Base-by-base conservation (phyloP, 2,888 invertebrate genomes). In the Aplocera efformata region DNA sequence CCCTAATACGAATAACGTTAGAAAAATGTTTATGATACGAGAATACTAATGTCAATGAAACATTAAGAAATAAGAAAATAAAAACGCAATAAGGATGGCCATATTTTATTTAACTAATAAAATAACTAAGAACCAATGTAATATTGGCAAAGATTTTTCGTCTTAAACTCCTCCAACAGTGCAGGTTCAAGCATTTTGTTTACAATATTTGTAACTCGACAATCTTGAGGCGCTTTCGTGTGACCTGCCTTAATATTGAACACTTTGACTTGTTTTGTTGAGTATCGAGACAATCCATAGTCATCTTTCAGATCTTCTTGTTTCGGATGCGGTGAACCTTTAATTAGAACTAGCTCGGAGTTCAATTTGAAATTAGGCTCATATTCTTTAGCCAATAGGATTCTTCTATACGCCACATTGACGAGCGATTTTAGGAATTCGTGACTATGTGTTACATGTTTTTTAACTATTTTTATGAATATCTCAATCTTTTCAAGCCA, bases 331-430 rank as follows among this genome's bases (percentile, higher is more conserved):
- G 60, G 50, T 7, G 48, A 40, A 0, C 66, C 64, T 43, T 55
- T 66, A 6, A 72, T 50, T 1, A 72, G 53, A 2, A 72, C 50
- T 3, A 72, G 7, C 33, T 68, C 50, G 0, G 69, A 72, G 23
- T 65, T 43, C 10, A 70, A 34, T 22, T 46, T 59, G 3, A 63
- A 50, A 5, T 49, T 33, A 1, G 69, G 67, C 6, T 58, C 35
- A 17, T 70, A 71, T 7, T 53, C 48, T 22, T 42, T 46, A 0
- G 61, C 58, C 34, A 63, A 27, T 2, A 46, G 10, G 6, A 72
- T 60, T 42, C 61, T 60, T 20, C 44, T 51, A 20, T 67, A 67
- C 0, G 56, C 55, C 0, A 50, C 32, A 23, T 63, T 31, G 0
- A 69, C 28, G 0, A 61, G 3, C 3, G 41, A 34, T 11, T 30